Base-by-base conservation (phyloP, 2,888 invertebrate genomes). In the Rhimphoctona megacephalus region DNA sequence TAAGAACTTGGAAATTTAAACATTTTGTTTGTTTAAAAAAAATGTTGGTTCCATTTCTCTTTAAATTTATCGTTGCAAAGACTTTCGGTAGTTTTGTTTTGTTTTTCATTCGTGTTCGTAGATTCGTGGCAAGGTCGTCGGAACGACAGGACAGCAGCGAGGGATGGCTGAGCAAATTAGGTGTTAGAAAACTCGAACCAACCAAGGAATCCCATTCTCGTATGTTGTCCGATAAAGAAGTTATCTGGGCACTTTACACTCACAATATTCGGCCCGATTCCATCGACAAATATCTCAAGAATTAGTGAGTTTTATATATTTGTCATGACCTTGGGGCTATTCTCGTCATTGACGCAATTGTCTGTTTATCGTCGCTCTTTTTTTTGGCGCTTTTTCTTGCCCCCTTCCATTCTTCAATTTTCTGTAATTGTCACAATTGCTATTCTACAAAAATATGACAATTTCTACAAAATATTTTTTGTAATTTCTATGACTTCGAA, bases 121-220 rank as follows among this genome's bases (percentile, higher is more conserved):
- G 94, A 89, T 92, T 91, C 81, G 88, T 94, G 70, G 93, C 95
- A 70, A 94, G 94, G 87, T 91, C 94, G 73, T 89, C 93, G 46
- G 94, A 94, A 82, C 89, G 87, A 84, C 89, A 88, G 54, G 92
- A 93, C 86, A 92, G 92, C 74, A 95, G 94, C 85, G 98, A 98
- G 95, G 97, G 98, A 90, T 98, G 98, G 98, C 95, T 98, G 83
- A 98, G 97, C 89, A 98, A 98, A 94, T 95, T 99, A 88, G 95
- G 98, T 91, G 98, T 98, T 66, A 96, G 98, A 87, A 98, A 97
- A 94, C 98, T 99, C 93, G 98, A 99, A 93, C 98, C 98, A 7
- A 98, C 98, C 2, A 98, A 98, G 94, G 98, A 99, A 94, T 97
- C 99, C 4, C 99, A 99, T 95, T 99, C 99, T 92, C 97, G 98